Base-by-base conservation (phyloP, 2,888 invertebrate genomes). In the Brachycybe producta region DNA sequence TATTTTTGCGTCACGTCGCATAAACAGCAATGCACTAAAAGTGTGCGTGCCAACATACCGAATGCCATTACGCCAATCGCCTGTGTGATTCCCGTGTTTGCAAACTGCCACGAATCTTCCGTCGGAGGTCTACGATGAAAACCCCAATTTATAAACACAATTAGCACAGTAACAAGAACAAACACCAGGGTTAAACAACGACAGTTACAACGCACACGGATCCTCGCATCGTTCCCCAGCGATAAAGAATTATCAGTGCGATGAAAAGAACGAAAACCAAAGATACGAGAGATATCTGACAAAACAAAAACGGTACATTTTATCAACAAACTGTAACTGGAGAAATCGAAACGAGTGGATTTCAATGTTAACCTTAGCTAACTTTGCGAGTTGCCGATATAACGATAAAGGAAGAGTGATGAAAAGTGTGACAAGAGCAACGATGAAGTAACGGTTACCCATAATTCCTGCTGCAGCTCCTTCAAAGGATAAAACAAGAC, bases 31-130 rank as follows among this genome's bases (percentile, higher is more conserved):
- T 8, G n/a, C 8, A 30, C 8, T 30, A 30, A 30, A 30, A 30
- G 32, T n/a, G 32, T 30, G 32, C 8, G 32, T 11, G 8, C 27
- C 11, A 32, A 57, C 73, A 73, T 69, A 82, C 81, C 83, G 67
- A 85, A 85, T 13, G 84, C 81, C 79, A 85, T 84, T 56, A 86
- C 83, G 56, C 84, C 85, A 36, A 84, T 78, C 24, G 85, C 79
- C 55, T 84, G 82, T 54, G 84, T 75, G 38, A 83, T 75, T 59
- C 80, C 80, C 54, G 75, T 71, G 65, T 83, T 80, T 32, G 79
- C 78, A 67, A 84, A 80, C 57, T 71, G 70, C 80, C 81, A 84
- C 1, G 79, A 77, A 57, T 80, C 75, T 21, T 70, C 65, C 55
- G 78, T 77, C 42, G 70, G 68, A 45, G 79, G 77, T 51, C 82